phyloP scores from a whole-genome alignment of 1,140 invertebrate species.

The Panagrolaimus sp. region DNA sequence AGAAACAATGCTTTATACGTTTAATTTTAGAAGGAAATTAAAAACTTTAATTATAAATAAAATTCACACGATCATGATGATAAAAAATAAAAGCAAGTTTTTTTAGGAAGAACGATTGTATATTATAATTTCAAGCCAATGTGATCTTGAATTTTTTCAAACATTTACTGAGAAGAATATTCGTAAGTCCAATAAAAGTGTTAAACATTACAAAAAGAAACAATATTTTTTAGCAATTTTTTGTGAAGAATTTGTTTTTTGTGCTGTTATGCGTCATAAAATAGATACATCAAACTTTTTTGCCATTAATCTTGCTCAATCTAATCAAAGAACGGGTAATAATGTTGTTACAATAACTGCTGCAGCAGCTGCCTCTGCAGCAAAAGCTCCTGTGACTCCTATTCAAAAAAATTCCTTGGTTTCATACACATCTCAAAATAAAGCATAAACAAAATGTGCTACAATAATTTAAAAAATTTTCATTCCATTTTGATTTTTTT shows the following conservation, averaged over 20 bases:
- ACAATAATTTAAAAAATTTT: too few species aligned
- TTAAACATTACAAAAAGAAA: too few species aligned
- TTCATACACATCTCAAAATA: too few species aligned
- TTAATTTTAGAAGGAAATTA: too few species aligned
- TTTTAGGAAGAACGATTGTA: slow-evolving; percentile 10
- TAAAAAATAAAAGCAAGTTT: background rate
- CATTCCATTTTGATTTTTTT: too few species aligned
- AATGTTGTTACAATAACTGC: background rate
- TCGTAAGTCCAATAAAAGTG: background rate
- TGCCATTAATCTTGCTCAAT: background rate
- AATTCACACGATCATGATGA: too few species aligned
- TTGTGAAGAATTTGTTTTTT: background rate
- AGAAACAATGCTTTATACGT: too few species aligned
- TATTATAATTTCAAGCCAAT: background rate
- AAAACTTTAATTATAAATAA: too few species aligned
- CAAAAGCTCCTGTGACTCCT: background rate
- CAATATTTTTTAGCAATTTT: background rate
- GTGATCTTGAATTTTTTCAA: background rate
- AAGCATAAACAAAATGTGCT: too few species aligned
- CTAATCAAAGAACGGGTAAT: background rate
- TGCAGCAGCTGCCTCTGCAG: too few species aligned
- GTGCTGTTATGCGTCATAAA: slow-evolving; percentile 6
- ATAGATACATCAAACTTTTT: slow-evolving; percentile 4
- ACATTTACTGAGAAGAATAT: background rate
- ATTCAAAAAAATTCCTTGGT: background rate